Evolutionary conservation across 2,888 invertebrate species (phyloP).

Genomic region (Sarcophaga caerulescens): DNA sequence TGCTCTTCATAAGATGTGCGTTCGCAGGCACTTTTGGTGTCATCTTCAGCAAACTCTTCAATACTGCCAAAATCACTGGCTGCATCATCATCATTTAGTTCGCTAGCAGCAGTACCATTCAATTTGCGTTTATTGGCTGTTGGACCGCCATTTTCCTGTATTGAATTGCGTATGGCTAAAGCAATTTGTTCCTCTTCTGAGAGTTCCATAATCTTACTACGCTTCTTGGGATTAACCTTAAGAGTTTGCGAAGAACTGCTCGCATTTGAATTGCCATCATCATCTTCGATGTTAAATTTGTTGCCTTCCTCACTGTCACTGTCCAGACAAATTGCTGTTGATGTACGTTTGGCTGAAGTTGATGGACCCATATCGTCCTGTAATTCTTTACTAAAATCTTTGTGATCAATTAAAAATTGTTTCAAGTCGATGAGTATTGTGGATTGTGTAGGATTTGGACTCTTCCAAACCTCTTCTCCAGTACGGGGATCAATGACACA

Average conservation of each 20-base stretch:
- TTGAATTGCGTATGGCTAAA: conserved; percentile 80
- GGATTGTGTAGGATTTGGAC: conserved; percentile 74
- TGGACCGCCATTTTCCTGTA: conserved; percentile 76
- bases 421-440: conserved; percentile 74
- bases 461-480: conserved; percentile 83
- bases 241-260: conserved; percentile 50
- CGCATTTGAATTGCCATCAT: conserved; percentile 59
- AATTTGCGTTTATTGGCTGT: conserved; percentile 56
- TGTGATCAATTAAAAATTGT: conserved; percentile 74
- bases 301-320: conserved; percentile 69
- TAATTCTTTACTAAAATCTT: conserved; percentile 73
- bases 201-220: conserved; percentile 76
- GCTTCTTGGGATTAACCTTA: conserved; percentile 71
- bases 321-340: conserved; percentile 69
- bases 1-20: conserved; percentile 74
- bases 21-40: conserved; percentile 70
- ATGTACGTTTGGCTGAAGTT: conserved; percentile 72
- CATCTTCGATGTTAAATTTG: conserved; percentile 55
- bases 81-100: conserved; percentile 64
- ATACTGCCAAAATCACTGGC: conserved; percentile 74
- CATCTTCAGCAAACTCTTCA: conserved; percentile 75
- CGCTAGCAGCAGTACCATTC: conserved; percentile 38
- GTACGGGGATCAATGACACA: conserved; percentile 87
- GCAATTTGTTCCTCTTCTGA: conserved; percentile 80
- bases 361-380: conserved; percentile 72